Conservation (phyloP, 2,888 invertebrate species). For the Synanthedon formicaeformis region DNA sequence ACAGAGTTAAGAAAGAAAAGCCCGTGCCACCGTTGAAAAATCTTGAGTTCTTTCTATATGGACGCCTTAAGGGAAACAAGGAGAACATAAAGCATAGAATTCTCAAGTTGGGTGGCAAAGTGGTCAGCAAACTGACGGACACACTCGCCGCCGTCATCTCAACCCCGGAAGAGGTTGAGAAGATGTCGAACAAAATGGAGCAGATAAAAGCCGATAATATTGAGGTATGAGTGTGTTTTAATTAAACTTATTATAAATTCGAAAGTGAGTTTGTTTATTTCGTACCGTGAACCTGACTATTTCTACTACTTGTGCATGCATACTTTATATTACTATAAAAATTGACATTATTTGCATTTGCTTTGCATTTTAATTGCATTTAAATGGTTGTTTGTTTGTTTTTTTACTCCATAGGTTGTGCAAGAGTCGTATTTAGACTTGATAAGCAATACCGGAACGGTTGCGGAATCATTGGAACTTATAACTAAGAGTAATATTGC, state of each 20-base stretch:
- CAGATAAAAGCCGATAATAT: slow-evolving; percentile 77
- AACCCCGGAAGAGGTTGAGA: slow-evolving; percentile 75
- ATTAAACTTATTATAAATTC: not conserved
- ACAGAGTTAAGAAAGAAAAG: slow-evolving; percentile 74
- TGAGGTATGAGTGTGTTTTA: slow-evolving; percentile 51
- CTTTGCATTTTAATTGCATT: too few species aligned
- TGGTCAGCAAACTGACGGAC: slow-evolving; percentile 73
- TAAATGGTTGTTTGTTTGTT: not conserved
- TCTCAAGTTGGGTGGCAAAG: slow-evolving; percentile 80
- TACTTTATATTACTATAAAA: too few species aligned
- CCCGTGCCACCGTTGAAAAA: slow-evolving; percentile 79
- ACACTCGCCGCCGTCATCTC: slow-evolving; percentile 83
- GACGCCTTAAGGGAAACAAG: slow-evolving; percentile 66
- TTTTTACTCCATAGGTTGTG: slow-evolving; percentile 69
- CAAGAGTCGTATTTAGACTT: slow-evolving; percentile 80
- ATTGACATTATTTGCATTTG: too few species aligned
- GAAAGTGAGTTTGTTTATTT: not conserved
- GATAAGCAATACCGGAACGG: slow-evolving; percentile 69
- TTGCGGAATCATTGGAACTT: slow-evolving; percentile 71
- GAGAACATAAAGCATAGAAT: slow-evolving; percentile 78
- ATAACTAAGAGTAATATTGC: slow-evolving; percentile 81
- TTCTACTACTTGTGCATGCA: too few species aligned
- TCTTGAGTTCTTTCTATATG: slow-evolving; percentile 80
- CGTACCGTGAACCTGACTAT: not conserved
- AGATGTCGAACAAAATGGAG: slow-evolving; percentile 73